A percentile compares a stretch with the other conserved stretches of the same genome.
phyloP scores from a whole-genome alignment of 2,888 invertebrate species.

The Brachyptera risi region DNA sequence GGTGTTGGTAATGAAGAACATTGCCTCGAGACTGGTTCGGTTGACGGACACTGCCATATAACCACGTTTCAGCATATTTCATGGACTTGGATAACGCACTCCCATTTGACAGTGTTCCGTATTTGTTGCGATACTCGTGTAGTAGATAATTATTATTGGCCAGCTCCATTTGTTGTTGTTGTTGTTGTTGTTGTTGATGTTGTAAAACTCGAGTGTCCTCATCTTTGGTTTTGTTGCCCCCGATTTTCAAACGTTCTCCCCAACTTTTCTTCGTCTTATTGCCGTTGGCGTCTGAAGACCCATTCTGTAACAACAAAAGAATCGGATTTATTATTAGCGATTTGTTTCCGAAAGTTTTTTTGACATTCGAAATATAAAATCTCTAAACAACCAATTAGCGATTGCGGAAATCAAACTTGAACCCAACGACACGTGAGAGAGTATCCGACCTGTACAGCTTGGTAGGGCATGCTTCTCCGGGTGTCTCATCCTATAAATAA shows the following conservation, averaged over 20 bases:
- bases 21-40: conserved; percentile 45
- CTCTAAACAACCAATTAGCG: too few species aligned
- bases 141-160: conserved; percentile 26
- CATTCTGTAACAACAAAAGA: conserved; percentile 29
- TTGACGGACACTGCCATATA: conserved; percentile 56
- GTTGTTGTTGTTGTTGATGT: conserved; percentile 25
- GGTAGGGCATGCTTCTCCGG: too few species aligned
- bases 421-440: too few species aligned
- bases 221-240: conserved; percentile 29
- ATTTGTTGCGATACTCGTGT: conserved; percentile 36
- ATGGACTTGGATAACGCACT: conserved; percentile 76
- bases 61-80: conserved; percentile 82
- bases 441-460: too few species aligned
- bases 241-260: conserved; percentile 31
- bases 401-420: too few species aligned
- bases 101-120: conserved; percentile 54
- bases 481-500: too few species aligned
- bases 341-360: not conserved
- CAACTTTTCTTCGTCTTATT: conserved; percentile 34
- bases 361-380: too few species aligned
- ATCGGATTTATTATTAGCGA: not conserved
- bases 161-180: conserved; percentile 34
- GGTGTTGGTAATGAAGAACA: conserved; percentile 46
- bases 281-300: conserved; percentile 24
- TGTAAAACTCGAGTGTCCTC: conserved; percentile 22